These are phyloP conservation scores for fruit fly (Drosophila melanogaster) DNA, from an alignment of 1,140 invertebrate species.

Conservation along the genomic window Release_6_plus_ISO1_MT NT_033777.3:19678001-19678500, in stretches of 20 bases:
- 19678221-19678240: slow-evolving; percentile 14
- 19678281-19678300: slow-evolving; percentile 43
- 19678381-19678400: slow-evolving; percentile 16
- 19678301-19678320: slow-evolving; percentile 77
- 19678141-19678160: slow-evolving; percentile 36
- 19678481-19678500: slow-evolving; percentile 19
- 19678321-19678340: slow-evolving; percentile 59
- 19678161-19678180: slow-evolving; percentile 51
- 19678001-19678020: slow-evolving; percentile 76
- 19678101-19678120: slow-evolving; percentile 63
- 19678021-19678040: slow-evolving; percentile 25
- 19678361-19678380: slow-evolving; percentile 14
- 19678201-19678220: slow-evolving; percentile 35
- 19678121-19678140: slow-evolving; percentile 32
- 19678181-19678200: slow-evolving; percentile 11
- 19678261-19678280: slow-evolving; percentile 58
- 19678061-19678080: slow-evolving; percentile 65
- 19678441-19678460: slow-evolving; percentile 43
- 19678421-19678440: slow-evolving; percentile 70
- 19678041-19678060: slow-evolving; percentile 77
- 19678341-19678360: slow-evolving; percentile 10
- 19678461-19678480: slow-evolving; percentile 1
- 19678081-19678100: slow-evolving; percentile 84
- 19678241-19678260: slow-evolving; percentile 69
- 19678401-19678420: slow-evolving; percentile 58